A percentile compares a stretch with the other conserved stretches of the same genome.
These are phyloP conservation scores for Deilephila porcellus DNA, from an alignment of 2,888 invertebrate genomes.

Conservation along the genomic window DNA sequence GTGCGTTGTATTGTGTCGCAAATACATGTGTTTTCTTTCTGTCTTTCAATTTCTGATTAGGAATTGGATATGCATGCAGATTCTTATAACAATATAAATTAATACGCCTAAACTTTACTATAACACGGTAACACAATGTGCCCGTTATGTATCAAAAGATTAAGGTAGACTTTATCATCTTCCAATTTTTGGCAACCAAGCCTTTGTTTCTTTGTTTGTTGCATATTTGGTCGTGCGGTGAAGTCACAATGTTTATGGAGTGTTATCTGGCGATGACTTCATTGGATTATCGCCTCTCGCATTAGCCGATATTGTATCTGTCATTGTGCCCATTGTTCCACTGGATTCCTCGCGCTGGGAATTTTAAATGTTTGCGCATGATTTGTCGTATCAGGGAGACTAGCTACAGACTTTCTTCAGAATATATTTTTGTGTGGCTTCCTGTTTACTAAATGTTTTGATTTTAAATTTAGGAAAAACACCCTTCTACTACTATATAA, in stretches of 20 bases:
- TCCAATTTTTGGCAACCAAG: not conserved
- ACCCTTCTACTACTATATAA: too few relatives aligned
- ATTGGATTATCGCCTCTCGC: conserved; percentile 23
- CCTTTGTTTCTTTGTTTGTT: not conserved
- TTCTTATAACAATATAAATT: too few relatives aligned
- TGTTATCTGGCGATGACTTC: conserved; percentile 32
- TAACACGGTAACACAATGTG: not conserved
- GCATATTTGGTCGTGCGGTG: conserved; percentile 1
- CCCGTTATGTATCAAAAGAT: not conserved
- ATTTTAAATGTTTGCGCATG: not conserved
- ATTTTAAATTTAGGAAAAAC: too few relatives aligned
- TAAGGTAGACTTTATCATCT: not conserved
- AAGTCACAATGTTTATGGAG: not conserved
- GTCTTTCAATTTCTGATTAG: too few relatives aligned
- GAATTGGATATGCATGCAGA: too few relatives aligned
- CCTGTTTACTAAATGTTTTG: too few relatives aligned
- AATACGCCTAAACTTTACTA: too few relatives aligned
- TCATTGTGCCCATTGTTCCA: conserved; percentile 14
- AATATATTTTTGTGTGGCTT: not conserved
- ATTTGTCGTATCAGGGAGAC: not conserved
- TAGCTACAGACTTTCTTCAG: not conserved
- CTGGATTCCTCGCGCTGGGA: not conserved
- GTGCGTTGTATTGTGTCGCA: too few relatives aligned
- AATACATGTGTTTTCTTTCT: too few relatives aligned
- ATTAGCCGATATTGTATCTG: conserved; percentile 25